Evolutionary conservation across 2,113 vertebrate genomes (phyloP), one percentile per base, ranked within the genome.

Genomic region (Cinclus mexicanus): DNA sequence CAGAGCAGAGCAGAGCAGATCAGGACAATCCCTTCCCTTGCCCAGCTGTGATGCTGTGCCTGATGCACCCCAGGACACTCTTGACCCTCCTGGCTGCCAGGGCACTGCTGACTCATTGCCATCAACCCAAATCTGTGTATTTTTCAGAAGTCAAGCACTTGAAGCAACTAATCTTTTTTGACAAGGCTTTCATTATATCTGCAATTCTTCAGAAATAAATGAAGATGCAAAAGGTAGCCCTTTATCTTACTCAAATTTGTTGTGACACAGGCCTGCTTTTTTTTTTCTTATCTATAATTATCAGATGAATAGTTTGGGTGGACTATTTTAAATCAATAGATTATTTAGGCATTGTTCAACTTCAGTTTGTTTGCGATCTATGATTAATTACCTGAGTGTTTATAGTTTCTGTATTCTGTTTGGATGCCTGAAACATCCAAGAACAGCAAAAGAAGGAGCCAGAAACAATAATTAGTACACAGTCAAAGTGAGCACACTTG

Each of bases 41-140:
- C 11, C 16, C 0, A 0, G 25, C 19, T 72, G 9, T 1, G 4
- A 16, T 50, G 37, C 9, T 25, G 35, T 5, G 9, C 26, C 65
- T 52, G 46, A 21, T 33, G 41, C 2, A 1, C 5, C 2, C 6
- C 39, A 28, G 52, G 53, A 46, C 53, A 31, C 0, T 9, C 14
- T 6, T 50, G 14, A 6, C 6, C 11, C 12, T 86, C 31, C 46
- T 55, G 42, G 14, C 29, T 82, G 37, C 17, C 46, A 52, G 37
- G 25, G 25, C 16, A 6, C 23, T 41, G 10, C 24, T 28, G 20
- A 3, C 18, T 49, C 18, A n/a, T 41, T 87, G 10, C 2, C n/a
- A 24, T 17, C 19, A n/a, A 29, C 5, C 12, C 46, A 60, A 57
- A 56, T 77, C 42, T 12, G 37, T 28, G 10, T 29, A 23, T 70